phyloP scores from a whole-genome alignment of 2,113 vertebrate genomes.

The Aegithalos caudatus region DNA sequence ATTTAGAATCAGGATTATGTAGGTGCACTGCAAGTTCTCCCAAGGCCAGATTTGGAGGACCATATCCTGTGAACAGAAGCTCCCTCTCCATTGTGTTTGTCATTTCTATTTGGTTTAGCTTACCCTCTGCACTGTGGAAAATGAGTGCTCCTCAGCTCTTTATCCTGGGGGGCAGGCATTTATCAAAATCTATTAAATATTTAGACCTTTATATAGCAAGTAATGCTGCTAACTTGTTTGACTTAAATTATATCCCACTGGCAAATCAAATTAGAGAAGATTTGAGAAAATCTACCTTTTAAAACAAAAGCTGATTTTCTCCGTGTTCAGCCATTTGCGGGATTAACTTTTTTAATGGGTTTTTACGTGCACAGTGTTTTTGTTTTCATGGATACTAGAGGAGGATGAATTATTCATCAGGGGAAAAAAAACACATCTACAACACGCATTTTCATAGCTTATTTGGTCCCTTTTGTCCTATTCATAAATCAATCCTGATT shows the following conservation, averaged over 20 bases:
- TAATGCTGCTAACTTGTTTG: conserved; percentile 53
- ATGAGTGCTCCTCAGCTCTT: not conserved
- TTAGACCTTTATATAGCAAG: conserved; percentile 29
- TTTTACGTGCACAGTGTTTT: conserved; percentile 42
- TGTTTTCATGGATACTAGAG: conserved; percentile 43
- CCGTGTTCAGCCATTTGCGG: conserved; percentile 47
- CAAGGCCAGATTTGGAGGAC: not conserved
- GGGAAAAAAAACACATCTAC: not conserved
- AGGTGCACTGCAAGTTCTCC: not conserved
- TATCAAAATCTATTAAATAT: conserved; percentile 57
- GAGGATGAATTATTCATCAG: conserved; percentile 50
- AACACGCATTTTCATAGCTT: conserved; percentile 26
- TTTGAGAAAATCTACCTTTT: conserved; percentile 62
- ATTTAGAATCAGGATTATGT: not conserved
- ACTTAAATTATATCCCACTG: conserved; percentile 56
- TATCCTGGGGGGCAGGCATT: not conserved
- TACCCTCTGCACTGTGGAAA: not conserved
- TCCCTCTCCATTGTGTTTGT: not conserved
- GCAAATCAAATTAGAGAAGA: conserved; percentile 62
- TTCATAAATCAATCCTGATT: conserved; percentile 26
- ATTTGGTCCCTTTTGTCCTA: conserved; percentile 40
- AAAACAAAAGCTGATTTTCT: conserved; percentile 58
- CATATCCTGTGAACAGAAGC: not conserved
- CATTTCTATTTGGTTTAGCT: not conserved
- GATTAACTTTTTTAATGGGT: conserved; percentile 66